phyloP scores from a whole-genome alignment of 2,888 invertebrate genomes.

The Rotaria macrura region DNA sequence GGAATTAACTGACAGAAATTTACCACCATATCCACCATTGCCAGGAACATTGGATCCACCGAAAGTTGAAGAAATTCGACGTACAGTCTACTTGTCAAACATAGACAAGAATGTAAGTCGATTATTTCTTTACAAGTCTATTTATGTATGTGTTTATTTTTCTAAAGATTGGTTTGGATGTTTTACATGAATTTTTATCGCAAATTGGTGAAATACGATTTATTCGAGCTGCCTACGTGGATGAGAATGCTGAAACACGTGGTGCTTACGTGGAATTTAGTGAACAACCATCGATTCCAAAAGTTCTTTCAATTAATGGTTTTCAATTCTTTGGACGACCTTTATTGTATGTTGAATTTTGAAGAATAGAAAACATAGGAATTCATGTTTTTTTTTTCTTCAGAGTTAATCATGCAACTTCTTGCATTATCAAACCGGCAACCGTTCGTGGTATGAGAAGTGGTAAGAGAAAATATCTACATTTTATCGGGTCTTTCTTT shows the following conservation, averaged over 20 bases:
- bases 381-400: no score
- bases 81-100: slow-evolving; percentile 77
- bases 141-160: no score
- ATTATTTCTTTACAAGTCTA: no score
- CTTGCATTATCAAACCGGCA: not conserved
- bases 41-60: slow-evolving; percentile 62
- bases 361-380: no score
- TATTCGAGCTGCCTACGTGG: slow-evolving; percentile 70
- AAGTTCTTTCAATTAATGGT: slow-evolving; percentile 70
- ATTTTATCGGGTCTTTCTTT: no score
- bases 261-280: slow-evolving; percentile 84
- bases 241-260: slow-evolving; percentile 57
- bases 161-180: slow-evolving; percentile 9
- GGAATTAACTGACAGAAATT: slow-evolving; percentile 62
- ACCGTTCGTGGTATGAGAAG: not conserved
- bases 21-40: slow-evolving; percentile 73
- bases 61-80: slow-evolving; percentile 84
- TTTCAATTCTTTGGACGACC: slow-evolving; percentile 21
- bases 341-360: not conserved
- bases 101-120: slow-evolving; percentile 59
- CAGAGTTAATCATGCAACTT: not conserved
- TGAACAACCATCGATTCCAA: slow-evolving; percentile 75
- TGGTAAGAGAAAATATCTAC: not conserved
- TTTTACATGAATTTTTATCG: slow-evolving; percentile 62
- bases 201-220: slow-evolving; percentile 87